Percentiles rank a stretch among this genome's conserved stretches.
Conservation (phyloP, 2,113 vertebrate species). For the Conger conger region DNA sequence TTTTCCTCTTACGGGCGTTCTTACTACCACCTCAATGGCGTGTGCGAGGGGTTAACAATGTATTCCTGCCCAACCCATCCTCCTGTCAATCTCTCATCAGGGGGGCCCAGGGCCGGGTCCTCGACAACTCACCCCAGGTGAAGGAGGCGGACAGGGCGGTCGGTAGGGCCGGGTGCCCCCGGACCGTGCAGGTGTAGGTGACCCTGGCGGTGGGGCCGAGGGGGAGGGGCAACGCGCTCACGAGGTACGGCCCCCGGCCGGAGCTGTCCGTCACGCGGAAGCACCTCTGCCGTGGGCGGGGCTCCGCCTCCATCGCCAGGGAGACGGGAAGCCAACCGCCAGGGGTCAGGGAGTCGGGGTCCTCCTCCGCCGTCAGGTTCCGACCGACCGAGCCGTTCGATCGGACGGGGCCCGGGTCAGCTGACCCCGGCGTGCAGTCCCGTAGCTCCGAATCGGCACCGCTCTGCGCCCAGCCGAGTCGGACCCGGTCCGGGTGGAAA, state of each 20-base stretch:
- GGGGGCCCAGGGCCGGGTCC: no score
- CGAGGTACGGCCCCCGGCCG: constrained; percentile 37
- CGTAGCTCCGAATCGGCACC: constrained; percentile 27
- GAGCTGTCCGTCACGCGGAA: constrained; percentile 43
- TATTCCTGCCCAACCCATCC: no score
- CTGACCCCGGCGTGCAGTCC: constrained; percentile 44
- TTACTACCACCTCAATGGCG: no score
- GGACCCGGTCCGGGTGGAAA: constrained; percentile 48
- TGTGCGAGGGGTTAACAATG: no score
- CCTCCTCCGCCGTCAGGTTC: constrained; percentile 36
- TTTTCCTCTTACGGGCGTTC: no score
- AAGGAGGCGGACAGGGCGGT: constrained; percentile 42
- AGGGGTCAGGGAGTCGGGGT: neutral
- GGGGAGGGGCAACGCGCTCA: constrained; percentile 43
- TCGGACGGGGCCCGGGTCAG: constrained; percentile 19
- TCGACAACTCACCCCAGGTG: constrained; percentile 46
- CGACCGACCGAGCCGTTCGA: neutral
- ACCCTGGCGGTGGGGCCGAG: constrained; percentile 29
- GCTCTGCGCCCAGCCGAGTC: constrained; percentile 50
- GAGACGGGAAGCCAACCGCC: neutral
- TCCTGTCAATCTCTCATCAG: no score
- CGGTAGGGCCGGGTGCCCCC: constrained; percentile 47
- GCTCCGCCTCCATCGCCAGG: neutral
- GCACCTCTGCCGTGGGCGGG: constrained; percentile 23
- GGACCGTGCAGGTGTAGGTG: constrained; percentile 46